Percentiles rank a stretch among this genome's conserved stretches.
Evolutionary conservation across 2,113 vertebrate genomes (phyloP).

Genomic region (Sturnira hondurensis): DNA sequence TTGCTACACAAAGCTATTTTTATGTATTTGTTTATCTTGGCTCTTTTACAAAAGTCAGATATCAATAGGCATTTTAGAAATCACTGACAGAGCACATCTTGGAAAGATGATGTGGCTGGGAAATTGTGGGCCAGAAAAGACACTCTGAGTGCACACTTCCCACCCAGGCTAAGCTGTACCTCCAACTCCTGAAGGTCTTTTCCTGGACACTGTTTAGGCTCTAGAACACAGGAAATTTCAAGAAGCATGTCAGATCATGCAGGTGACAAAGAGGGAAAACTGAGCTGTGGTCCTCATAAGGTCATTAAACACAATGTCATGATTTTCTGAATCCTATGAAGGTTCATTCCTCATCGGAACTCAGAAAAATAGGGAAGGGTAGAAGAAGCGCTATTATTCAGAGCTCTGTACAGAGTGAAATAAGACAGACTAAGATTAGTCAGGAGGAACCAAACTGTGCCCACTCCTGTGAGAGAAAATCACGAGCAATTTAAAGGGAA

Average conservation of each 20-base stretch:
- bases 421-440: neutral
- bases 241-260: neutral
- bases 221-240: neutral
- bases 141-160: neutral
- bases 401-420: neutral
- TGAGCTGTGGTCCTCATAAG: neutral
- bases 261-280: neutral
- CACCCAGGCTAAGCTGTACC: neutral
- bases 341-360: neutral
- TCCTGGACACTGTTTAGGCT: neutral
- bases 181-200: neutral
- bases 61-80: slow-evolving; percentile 52
- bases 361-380: neutral
- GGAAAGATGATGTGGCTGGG: neutral
- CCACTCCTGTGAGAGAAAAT: neutral
- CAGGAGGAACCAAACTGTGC: neutral
- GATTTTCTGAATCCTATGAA: neutral
- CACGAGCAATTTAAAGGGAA: neutral
- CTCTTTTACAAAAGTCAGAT: slow-evolving; percentile 43
- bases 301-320: neutral
- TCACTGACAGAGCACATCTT: slow-evolving; percentile 47
- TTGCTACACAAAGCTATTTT: neutral
- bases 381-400: neutral
- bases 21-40: neutral
- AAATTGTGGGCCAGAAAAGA: neutral